Percentiles rank a stretch among this genome's conserved stretches.
These are phyloP conservation scores for Hippoglossus stenolepis DNA, from an alignment of 2,113 vertebrate genomes.

Conservation along the genomic window DNA sequence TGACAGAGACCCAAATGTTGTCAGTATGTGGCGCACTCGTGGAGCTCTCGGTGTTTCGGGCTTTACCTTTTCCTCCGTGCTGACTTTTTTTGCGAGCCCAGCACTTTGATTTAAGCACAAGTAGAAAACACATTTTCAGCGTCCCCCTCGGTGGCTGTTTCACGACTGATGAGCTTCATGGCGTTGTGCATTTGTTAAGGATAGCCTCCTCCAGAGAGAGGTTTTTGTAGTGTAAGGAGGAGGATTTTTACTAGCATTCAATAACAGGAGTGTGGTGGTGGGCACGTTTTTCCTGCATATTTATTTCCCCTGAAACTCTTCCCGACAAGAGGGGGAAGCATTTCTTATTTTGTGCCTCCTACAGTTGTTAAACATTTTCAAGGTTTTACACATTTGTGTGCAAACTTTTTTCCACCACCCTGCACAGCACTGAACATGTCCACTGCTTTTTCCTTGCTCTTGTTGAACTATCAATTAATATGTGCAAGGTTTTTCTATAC, in stretches of 20 bases:
- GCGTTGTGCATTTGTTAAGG: slow-evolving; percentile 40
- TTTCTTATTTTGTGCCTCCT: not conserved
- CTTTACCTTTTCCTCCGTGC: slow-evolving; percentile 8
- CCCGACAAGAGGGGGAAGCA: not conserved
- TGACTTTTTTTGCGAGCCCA: not conserved
- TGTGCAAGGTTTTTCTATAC: too few relatives aligned
- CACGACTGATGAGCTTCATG: slow-evolving; percentile 47
- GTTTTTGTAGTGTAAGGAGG: slow-evolving; percentile 12
- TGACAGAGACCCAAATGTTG: slow-evolving; percentile 38
- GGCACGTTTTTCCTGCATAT: slow-evolving; percentile 6
- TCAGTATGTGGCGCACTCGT: slow-evolving; percentile 1
- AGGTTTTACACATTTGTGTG: too few relatives aligned
- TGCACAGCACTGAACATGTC: too few relatives aligned
- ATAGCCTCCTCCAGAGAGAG: slow-evolving; percentile 35
- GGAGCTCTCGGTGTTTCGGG: slow-evolving; percentile 6
- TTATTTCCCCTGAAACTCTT: not conserved
- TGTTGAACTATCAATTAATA: too few relatives aligned
- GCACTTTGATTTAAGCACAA: slow-evolving; percentile 27
- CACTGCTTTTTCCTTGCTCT: too few relatives aligned
- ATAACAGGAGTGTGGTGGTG: slow-evolving; percentile 1
- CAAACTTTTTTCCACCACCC: too few relatives aligned
- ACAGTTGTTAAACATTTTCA: not conserved
- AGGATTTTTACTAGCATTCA: slow-evolving; percentile 24
- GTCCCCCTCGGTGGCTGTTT: slow-evolving; percentile 31
- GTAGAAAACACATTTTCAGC: slow-evolving; percentile 30